phyloP scores from a whole-genome alignment of 2,797 vertebrate genomes.

The Ctenochaetus hawaiiensis region DNA sequence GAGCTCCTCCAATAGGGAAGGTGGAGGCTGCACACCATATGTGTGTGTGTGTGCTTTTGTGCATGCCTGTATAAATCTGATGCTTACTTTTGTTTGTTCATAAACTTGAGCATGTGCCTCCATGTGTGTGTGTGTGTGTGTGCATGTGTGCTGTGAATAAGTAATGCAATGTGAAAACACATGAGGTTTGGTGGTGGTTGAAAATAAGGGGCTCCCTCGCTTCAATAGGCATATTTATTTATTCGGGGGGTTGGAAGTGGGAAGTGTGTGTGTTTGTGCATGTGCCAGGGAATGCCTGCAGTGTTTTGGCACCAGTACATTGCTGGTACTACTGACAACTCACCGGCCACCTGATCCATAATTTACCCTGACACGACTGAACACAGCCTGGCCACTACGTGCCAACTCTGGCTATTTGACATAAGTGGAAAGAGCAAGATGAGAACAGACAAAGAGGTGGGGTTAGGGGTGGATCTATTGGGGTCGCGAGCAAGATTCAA shows the following conservation, averaged over 20 bases:
- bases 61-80: conserved; percentile 50
- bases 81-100: conserved; percentile 64
- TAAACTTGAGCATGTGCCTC: conserved; percentile 48
- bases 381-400: conserved; percentile 70
- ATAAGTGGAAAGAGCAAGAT: conserved; percentile 34
- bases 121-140: conserved; percentile 47
- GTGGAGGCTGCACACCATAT: conserved; percentile 67
- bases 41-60: conserved; percentile 42
- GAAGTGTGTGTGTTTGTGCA: conserved; percentile 27
- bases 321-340: conserved; percentile 74
- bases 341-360: conserved; percentile 79
- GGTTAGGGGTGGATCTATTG: conserved; percentile 33
- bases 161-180: conserved; percentile 64
- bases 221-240: conserved; percentile 60
- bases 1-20: conserved; percentile 52
- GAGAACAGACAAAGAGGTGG: conserved; percentile 60
- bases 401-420: conserved; percentile 63
- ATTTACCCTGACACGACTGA: conserved; percentile 80
- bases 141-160: conserved; percentile 53
- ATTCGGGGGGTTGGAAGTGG: conserved; percentile 41
- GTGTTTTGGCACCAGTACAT: conserved; percentile 71
- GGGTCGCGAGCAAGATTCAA: conserved; percentile 31
- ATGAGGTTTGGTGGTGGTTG: conserved; percentile 52
- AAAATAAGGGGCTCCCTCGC: conserved; percentile 57
- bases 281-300: conserved; percentile 73